Base-by-base conservation (phyloP, 2,797 vertebrate genomes). In the Hippopotamyrus pictus region DNA sequence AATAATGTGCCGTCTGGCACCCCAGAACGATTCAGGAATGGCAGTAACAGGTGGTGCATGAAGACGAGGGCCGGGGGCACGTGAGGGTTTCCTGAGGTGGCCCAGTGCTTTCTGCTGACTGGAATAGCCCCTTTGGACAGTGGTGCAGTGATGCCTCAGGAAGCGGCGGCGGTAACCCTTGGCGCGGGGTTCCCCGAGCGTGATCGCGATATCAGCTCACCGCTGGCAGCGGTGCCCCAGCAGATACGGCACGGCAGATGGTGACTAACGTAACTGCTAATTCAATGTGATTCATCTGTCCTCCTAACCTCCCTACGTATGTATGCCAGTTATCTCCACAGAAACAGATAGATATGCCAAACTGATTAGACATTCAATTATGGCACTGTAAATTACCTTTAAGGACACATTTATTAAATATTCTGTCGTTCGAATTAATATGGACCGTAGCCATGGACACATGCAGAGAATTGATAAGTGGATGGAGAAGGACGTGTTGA, bases 281-380 rank as follows among this genome's bases (percentile, higher is more conserved):
- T 86, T 73, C 83, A 37, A 41, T 22, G 41, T 44, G 54, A 86
- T 51, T 65, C 88, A 89, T 65, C 88, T 65, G 54, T 62, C 44
- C 86, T 48, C 59, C 53, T 87, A 87, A 25, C 51, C 54, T 29
- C 57, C 22, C 57, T 25, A 65, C n/a, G 86, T 87, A 65, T 65
- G 86, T 22, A 25, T 11, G 41, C 12, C 33, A 37, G 25, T n/a
- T 57, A 57, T 86, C 51, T 33, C n/a, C 57, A 25, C 54, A 87
- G 86, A 86, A 86, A 86, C 85, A 41, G 85, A 86, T 41, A 86
- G 85, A 86, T 57, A 25, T 87, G 41, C 41, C 59, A 41, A 87
- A 46, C 33, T 65, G 86, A 87, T 65, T 22, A 62, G 86, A 54
- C 65, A 46, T 88, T 73, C 59, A 88, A 88, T 88, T 88, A 79